Percentiles rank a stretch among this genome's conserved stretches.
These are phyloP conservation scores for Myotis planiceps DNA, from an alignment of 2,797 vertebrate species.

Conservation along the genomic window DNA sequence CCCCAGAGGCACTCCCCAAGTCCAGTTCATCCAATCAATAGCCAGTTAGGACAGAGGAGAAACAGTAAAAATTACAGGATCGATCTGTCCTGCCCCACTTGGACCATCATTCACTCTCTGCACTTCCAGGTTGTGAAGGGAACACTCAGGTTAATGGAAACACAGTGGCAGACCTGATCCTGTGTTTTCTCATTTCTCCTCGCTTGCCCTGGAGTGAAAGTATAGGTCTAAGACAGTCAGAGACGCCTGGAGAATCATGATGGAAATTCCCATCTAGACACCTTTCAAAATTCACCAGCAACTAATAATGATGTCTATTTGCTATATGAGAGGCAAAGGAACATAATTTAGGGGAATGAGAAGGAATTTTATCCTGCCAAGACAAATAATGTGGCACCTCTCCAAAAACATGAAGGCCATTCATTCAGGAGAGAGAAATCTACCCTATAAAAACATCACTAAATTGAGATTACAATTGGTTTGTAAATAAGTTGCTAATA, in stretches of 20 bases:
- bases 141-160: constrained; percentile 78
- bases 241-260: constrained; percentile 56
- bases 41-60: constrained; percentile 71
- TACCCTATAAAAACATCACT: background rate
- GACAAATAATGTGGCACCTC: background rate
- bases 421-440: background rate
- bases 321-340: background rate
- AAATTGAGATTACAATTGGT: constrained; percentile 10
- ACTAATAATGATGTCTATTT: constrained; percentile 30
- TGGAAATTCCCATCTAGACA: constrained; percentile 58
- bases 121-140: constrained; percentile 74
- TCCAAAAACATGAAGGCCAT: background rate
- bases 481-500: background rate
- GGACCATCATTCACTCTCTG: constrained; percentile 76
- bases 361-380: constrained; percentile 4
- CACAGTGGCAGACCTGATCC: constrained; percentile 63
- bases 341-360: background rate
- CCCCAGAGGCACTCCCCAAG: constrained; percentile 70
- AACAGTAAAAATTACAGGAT: constrained; percentile 77
- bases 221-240: constrained; percentile 45
- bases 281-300: constrained; percentile 56
- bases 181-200: constrained; percentile 73
- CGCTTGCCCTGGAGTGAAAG: constrained; percentile 53
- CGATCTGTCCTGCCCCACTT: constrained; percentile 63
- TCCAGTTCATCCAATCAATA: constrained; percentile 77